These are phyloP conservation scores for Ophthalmolycus amberensis DNA, from an alignment of 2,113 vertebrate species.

Conservation along the genomic window DNA sequence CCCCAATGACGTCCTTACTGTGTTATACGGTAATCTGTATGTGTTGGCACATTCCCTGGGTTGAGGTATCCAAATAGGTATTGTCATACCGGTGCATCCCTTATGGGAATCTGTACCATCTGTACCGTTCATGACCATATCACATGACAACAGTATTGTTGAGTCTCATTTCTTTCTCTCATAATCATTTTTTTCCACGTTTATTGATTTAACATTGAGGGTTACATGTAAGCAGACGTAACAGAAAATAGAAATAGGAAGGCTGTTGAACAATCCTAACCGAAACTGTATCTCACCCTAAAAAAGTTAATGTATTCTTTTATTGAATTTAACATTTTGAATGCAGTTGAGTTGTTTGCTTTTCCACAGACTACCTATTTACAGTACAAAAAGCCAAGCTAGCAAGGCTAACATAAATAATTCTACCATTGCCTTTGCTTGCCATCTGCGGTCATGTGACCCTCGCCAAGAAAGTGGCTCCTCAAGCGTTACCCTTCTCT, in stretches of 20 bases:
- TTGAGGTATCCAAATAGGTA: not conserved
- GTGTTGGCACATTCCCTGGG: not conserved
- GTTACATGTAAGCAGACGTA: not conserved
- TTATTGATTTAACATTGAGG: not conserved
- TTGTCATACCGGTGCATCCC: not conserved
- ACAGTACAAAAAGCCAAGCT: not conserved
- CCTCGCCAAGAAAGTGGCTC: not conserved
- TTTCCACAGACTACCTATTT: not conserved
- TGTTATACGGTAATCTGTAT: too few relatives aligned
- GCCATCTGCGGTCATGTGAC: conserved; percentile 8
- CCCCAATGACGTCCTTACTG: too few relatives aligned
- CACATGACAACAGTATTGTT: not conserved
- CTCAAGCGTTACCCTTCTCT: not conserved
- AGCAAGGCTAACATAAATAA: not conserved
- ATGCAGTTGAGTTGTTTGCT: not conserved
- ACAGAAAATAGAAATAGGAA: not conserved
- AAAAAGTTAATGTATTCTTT: not conserved
- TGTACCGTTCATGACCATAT: not conserved
- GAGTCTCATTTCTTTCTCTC: not conserved
- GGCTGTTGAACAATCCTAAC: not conserved
- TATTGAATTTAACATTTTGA: not conserved
- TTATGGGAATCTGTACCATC: not conserved
- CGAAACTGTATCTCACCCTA: not conserved
- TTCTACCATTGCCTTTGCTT: not conserved
- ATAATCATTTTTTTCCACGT: not conserved